These are phyloP conservation scores for Scaptomyza flava DNA, from an alignment of 2,888 invertebrate genomes.

Conservation along the genomic window DNA sequence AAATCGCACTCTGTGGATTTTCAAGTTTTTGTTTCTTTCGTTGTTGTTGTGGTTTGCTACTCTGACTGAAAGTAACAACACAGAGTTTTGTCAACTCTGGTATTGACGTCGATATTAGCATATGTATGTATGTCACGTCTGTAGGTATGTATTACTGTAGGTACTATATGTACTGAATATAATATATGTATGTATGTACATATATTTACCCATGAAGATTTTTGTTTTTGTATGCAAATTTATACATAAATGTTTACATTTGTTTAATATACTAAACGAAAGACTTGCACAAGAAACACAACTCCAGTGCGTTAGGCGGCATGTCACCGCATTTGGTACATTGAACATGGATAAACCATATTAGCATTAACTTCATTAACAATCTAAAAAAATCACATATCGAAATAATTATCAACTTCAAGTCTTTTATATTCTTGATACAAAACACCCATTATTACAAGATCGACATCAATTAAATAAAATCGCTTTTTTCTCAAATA, in stretches of 20 bases:
- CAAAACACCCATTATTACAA: neutral
- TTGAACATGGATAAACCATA: neutral
- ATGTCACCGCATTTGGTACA: neutral
- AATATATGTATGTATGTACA: neutral
- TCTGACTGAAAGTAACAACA: slow-evolving; percentile 18
- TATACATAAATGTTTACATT: neutral
- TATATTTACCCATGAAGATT: no score
- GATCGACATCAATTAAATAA: neutral
- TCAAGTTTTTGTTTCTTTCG: slow-evolving; percentile 38
- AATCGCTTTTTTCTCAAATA: neutral
- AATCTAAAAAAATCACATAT: neutral
- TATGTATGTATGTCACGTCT: slow-evolving; percentile 14
- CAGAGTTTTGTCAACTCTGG: slow-evolving; percentile 32
- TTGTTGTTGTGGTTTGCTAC: slow-evolving; percentile 1
- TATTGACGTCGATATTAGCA: slow-evolving; percentile 9
- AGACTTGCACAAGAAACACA: neutral
- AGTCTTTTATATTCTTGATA: neutral
- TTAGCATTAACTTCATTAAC: neutral
- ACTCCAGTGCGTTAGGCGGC: neutral
- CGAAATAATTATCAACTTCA: neutral
- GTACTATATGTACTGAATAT: neutral
- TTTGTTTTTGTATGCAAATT: neutral
- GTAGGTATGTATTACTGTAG: neutral
- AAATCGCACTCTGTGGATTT: slow-evolving; percentile 28
- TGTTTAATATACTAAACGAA: neutral